Evolutionary conservation across 2,888 invertebrate genomes (phyloP).

Genomic region (Lepidocyrtinus sp.): DNA sequence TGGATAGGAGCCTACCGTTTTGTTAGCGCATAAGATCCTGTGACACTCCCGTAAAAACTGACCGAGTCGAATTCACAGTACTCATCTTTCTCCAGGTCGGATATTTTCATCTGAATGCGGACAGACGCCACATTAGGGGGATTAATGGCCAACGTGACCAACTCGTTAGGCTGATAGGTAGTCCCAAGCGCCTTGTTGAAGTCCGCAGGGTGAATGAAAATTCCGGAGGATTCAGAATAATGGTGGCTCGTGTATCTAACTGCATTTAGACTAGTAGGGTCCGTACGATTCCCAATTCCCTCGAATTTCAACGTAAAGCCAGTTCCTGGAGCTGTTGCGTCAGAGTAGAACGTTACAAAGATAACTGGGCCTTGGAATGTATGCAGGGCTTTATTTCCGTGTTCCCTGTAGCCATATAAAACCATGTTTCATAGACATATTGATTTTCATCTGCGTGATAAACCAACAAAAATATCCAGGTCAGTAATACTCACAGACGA

Average conservation of each 20-base stretch:
- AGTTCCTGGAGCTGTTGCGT: constrained; percentile 42
- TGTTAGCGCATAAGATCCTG: constrained; percentile 43
- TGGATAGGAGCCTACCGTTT: constrained; percentile 45
- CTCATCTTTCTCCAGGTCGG: constrained; percentile 58
- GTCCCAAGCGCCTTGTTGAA: constrained; percentile 6
- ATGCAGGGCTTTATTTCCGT: constrained; percentile 46
- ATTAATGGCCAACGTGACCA: constrained; percentile 51
- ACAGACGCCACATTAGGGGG: constrained; percentile 30
- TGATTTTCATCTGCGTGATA: no score
- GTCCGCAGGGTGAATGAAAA: constrained; percentile 38
- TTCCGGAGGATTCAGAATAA: constrained; percentile 21
- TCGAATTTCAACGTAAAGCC: constrained; percentile 56
- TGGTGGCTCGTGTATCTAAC: constrained; percentile 49
- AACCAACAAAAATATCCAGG: no score
- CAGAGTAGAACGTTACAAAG: constrained; percentile 56
- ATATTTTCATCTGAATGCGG: constrained; percentile 30
- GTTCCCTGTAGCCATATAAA: constrained; percentile 40
- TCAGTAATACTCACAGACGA: constrained; percentile 45
- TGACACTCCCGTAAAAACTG: constrained; percentile 51
- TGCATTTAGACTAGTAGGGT: constrained; percentile 31
- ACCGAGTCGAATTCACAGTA: constrained; percentile 60
- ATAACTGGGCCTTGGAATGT: constrained; percentile 57
- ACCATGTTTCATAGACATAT: background rate
- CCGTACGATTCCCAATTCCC: constrained; percentile 49
- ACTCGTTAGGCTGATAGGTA: constrained; percentile 56